Evolutionary conservation across 2,113 vertebrate species (phyloP), one percentile per base, ranked within the genome.

Genomic region (Pardalotus punctatus): DNA sequence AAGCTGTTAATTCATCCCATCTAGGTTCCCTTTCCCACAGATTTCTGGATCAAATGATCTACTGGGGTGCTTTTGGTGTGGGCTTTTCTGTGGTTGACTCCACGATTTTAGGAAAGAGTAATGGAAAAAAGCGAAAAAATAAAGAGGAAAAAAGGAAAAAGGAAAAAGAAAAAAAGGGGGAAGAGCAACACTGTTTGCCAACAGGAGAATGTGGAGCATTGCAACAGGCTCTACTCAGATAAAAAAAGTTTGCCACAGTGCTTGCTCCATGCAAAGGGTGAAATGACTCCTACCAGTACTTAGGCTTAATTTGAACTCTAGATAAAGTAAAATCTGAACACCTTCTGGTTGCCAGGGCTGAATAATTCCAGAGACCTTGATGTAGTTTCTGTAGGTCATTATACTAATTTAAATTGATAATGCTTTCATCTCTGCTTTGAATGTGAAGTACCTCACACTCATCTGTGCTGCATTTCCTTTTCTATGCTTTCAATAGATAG

Each of bases 401-500:
- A 94, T 28, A 47, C 78, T 91, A 90, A 96, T 97, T 93, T 91
- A 90, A 91, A 97, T 96, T 97, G 94, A 96, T 71, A 87, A 72
- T 72, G 91, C 89, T 95, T 97, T 96, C 66, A 62, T 93, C 54
- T 91, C 87, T 85, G 90, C 81, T 96, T 94, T 96, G 91, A 87
- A 95, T 96, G 19, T 70, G 73, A 95, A 94, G 54, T 82, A 82
- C 47, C 54, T 91, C 7, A 3, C 53, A 62, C 42, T 95, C 78
- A 87, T 76, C 53, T 51, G 50, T 1, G 2, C 48, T 91, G 62
- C 45, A 27, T 91, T 91, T 93, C 18, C 43, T 87, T 72, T 87
- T 88, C 88, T 76, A 2, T 70, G 62, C 47, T 97, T 93, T 77
- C 78, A 86, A 77, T 43, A 81, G 56, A 42, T 36, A 82, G 43